Evolutionary conservation across 2,113 vertebrate genomes (phyloP), one percentile per base, ranked within the genome.

Genomic region (Leucosticte australis): DNA sequence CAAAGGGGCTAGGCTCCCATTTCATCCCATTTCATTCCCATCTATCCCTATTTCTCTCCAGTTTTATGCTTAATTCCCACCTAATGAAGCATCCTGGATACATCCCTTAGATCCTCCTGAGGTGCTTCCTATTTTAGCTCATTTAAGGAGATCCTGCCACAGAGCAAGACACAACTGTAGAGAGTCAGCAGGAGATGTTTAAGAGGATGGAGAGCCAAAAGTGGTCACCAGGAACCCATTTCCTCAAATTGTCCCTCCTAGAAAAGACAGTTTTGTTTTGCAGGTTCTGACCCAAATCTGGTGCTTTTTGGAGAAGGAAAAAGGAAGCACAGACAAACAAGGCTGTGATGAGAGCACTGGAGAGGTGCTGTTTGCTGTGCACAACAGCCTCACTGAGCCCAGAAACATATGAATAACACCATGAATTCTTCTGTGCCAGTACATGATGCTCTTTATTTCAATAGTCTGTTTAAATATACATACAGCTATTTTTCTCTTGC

Each of bases 401-500:
- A 87, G 71, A 83, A 97, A 94, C 67, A 76, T 62, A 69, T 50
- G 87, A 91, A 67, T 42, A 94, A 65, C 63, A 33, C 93, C 46
- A 70, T 0, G 4, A 81, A 55, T 69, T 84, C 87, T 77, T 82
- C 87, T 94, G 59, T 80, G 91, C 87, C 81, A 94, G 93, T 85
- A 95, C 91, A 90, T 73, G 89, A 57, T 85, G 87, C 87, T 95
- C 84, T 91, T 79, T 89, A 69, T 87, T 97, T 95, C 75, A 94
- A 95, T 60, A 64, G 84, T 26, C 81, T 95, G 70, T 92, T 97
- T 95, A 91, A 89, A 95, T 95, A 92, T 92, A 89, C 79, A 91
- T 95, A 91, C 74, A 83, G 81, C 49, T 92, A 92, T 91, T 94
- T 96, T 94, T 89, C 74, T 91, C 83, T 73, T 95, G 59, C 84